phyloP scores from a whole-genome alignment of 2,888 invertebrate species.

The Lasioglossum zephyrum region DNA sequence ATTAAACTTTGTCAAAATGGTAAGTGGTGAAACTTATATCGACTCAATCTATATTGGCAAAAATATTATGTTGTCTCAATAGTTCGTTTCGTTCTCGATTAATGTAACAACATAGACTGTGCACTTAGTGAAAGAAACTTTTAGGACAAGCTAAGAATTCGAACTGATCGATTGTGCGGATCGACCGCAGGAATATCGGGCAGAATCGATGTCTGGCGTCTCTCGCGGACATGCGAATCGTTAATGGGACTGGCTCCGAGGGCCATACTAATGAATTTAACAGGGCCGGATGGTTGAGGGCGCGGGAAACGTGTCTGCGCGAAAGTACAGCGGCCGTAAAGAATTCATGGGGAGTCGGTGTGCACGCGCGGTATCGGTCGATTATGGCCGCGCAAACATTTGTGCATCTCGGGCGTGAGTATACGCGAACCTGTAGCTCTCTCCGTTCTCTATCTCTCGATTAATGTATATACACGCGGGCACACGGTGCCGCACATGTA shows the following conservation, averaged over 20 bases:
- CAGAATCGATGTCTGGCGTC: neutral
- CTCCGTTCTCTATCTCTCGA: constrained; percentile 55
- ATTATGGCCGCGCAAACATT: constrained; percentile 71
- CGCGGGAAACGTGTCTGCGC: constrained; percentile 14
- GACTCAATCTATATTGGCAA: too few species aligned
- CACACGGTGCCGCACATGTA: neutral
- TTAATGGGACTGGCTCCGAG: neutral
- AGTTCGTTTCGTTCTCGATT: too few species aligned
- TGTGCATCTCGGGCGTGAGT: constrained; percentile 58
- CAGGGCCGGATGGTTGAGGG: neutral
- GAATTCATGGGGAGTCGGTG: constrained; percentile 64
- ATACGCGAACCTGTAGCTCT: constrained; percentile 56
- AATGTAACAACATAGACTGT: too few species aligned
- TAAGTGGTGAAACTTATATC: too few species aligned
- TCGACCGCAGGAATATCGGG: neutral
- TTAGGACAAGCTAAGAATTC: too few species aligned
- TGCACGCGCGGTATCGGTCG: constrained; percentile 57
- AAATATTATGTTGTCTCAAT: too few species aligned
- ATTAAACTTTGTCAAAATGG: too few species aligned
- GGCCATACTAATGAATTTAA: constrained; percentile 9
- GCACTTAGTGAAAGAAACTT: too few species aligned
- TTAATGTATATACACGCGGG: constrained; percentile 64
- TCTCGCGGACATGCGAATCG: neutral
- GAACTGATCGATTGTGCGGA: neutral
- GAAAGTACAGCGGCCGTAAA: constrained; percentile 42